Evolutionary conservation across 1,140 invertebrate genomes (phyloP).

Genomic region (honey bee (Apis mellifera)): Amel_HAv3.1 CM009939.2:7258501-7259000

Average conservation of each 20-base stretch:
- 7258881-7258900: neutral
- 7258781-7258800: neutral
- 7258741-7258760: neutral
- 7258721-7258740: conserved; percentile 41
- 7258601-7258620: conserved; percentile 56
- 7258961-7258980: neutral
- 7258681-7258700: conserved; percentile 48
- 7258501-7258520: too few species aligned
- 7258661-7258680: conserved; percentile 16
- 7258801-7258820: too few species aligned
- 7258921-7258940: conserved; percentile 1
- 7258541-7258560: neutral
- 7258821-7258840: too few species aligned
- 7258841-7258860: neutral
- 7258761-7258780: conserved; percentile 2
- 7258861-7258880: neutral
- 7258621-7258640: conserved; percentile 48
- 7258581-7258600: conserved; percentile 34
- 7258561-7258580: neutral
- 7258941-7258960: conserved; percentile 2
- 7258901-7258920: neutral
- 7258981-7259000: neutral
- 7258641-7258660: conserved; percentile 32
- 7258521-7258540: neutral
- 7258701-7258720: conserved; percentile 39